Conservation (phyloP, 1,140 invertebrate species). For the Batillaria attramentaria region DNA sequence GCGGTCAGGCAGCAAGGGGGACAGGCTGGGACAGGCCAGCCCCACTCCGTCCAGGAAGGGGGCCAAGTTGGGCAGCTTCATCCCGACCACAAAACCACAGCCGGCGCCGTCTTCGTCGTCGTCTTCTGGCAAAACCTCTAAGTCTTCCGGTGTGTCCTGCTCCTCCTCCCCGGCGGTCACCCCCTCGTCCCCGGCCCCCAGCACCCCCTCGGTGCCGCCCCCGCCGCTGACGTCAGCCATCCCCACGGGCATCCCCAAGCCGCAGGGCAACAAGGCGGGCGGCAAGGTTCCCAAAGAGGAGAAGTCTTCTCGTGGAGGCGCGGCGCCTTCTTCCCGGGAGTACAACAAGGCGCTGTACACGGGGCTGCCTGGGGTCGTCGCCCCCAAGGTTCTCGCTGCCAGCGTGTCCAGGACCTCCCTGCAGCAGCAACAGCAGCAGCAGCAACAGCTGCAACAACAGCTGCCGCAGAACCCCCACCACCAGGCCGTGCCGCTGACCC, state of each 20-base stretch:
- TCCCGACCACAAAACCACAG: slow-evolving; percentile 54
- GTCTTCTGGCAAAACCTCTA: slow-evolving; percentile 30
- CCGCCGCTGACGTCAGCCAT: slow-evolving; percentile 49
- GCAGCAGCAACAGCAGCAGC: slow-evolving; percentile 43
- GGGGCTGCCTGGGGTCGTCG: slow-evolving; percentile 33
- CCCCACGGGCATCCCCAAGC: slow-evolving; percentile 51
- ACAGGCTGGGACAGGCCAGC: slow-evolving; percentile 36
- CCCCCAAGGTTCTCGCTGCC: slow-evolving; percentile 29
- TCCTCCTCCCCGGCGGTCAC: not conserved
- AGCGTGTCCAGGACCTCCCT: slow-evolving; percentile 24
- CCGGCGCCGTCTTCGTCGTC: slow-evolving; percentile 38
- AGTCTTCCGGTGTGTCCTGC: slow-evolving; percentile 17
- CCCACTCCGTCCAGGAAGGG: slow-evolving; percentile 51
- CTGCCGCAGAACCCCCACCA: slow-evolving; percentile 40
- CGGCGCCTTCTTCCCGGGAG: slow-evolving; percentile 33
- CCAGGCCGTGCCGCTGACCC: slow-evolving; percentile 41
- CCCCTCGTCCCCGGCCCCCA: slow-evolving; percentile 25
- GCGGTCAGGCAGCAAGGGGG: slow-evolving; percentile 9
- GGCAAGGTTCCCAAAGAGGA: slow-evolving; percentile 52
- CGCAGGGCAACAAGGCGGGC: slow-evolving; percentile 51
- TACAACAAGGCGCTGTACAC: slow-evolving; percentile 39
- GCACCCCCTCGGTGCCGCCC: slow-evolving; percentile 29
- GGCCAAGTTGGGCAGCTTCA: slow-evolving; percentile 63
- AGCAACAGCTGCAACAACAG: too few relatives aligned
- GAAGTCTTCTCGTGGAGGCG: slow-evolving; percentile 39